Percentiles rank a stretch among this genome's conserved stretches.
Conservation (phyloP, 2,113 vertebrate species). For the Arizona elegans region DNA sequence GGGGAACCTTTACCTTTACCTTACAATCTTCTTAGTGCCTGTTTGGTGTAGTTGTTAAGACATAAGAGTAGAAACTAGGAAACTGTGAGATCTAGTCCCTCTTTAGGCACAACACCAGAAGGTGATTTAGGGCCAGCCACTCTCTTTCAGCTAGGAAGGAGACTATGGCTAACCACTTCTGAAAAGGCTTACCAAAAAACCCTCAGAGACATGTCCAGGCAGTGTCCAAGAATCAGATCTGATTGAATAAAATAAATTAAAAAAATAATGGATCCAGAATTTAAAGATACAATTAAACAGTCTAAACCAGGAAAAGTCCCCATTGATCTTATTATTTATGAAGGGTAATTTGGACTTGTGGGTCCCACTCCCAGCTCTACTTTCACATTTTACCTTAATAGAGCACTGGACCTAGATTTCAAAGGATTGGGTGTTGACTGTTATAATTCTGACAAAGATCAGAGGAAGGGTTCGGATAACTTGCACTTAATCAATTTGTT, state of each 20-base stretch:
- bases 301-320: not conserved
- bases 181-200: not conserved
- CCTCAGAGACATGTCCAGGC: not conserved
- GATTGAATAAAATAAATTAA: not conserved
- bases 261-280: not conserved
- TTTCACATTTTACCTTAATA: not conserved
- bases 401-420: not conserved
- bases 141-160: not conserved
- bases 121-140: not conserved
- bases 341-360: not conserved
- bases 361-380: not conserved
- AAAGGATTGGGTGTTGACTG: not conserved
- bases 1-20: too few relatives aligned
- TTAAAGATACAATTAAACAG: not conserved
- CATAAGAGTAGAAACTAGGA: not conserved
- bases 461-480: not conserved
- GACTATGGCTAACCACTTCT: not conserved
- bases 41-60: not conserved
- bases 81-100: not conserved
- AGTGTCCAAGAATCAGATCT: not conserved
- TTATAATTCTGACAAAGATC: not conserved
- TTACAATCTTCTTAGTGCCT: not conserved
- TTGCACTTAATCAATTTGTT: not conserved
- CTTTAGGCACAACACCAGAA: not conserved
- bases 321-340: not conserved